Percentiles rank a stretch among this genome's conserved stretches.
Conservation (phyloP, 1,140 invertebrate genomes). For the Megalonaias nervosa region DNA sequence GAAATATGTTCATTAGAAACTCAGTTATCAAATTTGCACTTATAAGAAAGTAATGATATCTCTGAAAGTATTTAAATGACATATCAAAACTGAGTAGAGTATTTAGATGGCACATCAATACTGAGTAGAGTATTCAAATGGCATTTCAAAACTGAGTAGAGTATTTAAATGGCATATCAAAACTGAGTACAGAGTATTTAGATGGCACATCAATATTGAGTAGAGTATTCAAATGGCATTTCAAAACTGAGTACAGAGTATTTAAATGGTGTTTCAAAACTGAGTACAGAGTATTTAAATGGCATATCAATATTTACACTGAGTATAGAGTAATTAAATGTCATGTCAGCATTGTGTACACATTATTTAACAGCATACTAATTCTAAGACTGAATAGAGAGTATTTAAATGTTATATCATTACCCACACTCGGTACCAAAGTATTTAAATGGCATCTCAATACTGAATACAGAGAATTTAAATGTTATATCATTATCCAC, state of each 20-base stretch:
- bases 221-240: background rate
- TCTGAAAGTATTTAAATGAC: background rate
- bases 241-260: conserved; percentile 3
- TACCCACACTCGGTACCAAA: too few relatives aligned
- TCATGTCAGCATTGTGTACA: conserved; percentile 4
- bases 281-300: background rate
- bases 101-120: background rate
- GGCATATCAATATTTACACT: background rate
- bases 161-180: background rate
- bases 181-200: background rate
- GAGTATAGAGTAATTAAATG: too few relatives aligned
- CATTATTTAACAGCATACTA: too few relatives aligned
- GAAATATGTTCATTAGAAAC: too few relatives aligned
- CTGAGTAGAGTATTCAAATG: background rate
- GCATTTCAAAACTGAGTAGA: conserved; percentile 8
- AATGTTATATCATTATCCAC: too few relatives aligned
- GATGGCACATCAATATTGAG: background rate
- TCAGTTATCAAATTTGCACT: too few relatives aligned
- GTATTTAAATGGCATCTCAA: too few relatives aligned
- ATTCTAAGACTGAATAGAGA: too few relatives aligned
- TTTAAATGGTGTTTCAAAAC: background rate
- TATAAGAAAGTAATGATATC: too few relatives aligned
- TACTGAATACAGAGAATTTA: too few relatives aligned
- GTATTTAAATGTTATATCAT: too few relatives aligned
- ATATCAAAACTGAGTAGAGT: background rate